Evolutionary conservation across 1,140 invertebrate genomes (phyloP).

Genomic region (Anastrepha ludens): DNA sequence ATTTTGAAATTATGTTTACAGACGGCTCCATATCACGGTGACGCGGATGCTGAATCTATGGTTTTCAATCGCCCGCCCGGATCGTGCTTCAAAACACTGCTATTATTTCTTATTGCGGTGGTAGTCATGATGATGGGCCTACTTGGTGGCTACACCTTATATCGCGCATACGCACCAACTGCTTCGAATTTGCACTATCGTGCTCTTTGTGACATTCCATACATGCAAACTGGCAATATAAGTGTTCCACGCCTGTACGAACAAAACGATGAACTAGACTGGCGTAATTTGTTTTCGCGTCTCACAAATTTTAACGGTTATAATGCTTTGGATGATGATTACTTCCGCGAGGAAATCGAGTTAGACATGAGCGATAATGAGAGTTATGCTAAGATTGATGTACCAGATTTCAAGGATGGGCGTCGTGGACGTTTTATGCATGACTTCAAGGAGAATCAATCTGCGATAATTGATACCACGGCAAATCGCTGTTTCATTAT

Average conservation of each 20-base stretch:
- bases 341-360: slow-evolving; percentile 86
- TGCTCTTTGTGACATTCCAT: slow-evolving; percentile 82
- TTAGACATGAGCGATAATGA: slow-evolving; percentile 81
- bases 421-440: slow-evolving; percentile 89
- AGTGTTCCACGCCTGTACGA: slow-evolving; percentile 69
- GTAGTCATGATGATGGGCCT: slow-evolving; percentile 85
- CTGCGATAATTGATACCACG: slow-evolving; percentile 86
- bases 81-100: slow-evolving; percentile 79
- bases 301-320: slow-evolving; percentile 56
- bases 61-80: slow-evolving; percentile 75
- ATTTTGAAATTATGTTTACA: background rate
- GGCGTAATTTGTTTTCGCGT: slow-evolving; percentile 64
- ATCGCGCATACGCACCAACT: slow-evolving; percentile 81
- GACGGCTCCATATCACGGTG: slow-evolving; percentile 62
- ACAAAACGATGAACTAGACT: slow-evolving; percentile 67
- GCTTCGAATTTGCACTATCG: slow-evolving; percentile 79
- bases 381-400: slow-evolving; percentile 85
- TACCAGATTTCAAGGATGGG: slow-evolving; percentile 86
- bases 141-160: slow-evolving; percentile 84
- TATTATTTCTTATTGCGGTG: slow-evolving; percentile 83
- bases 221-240: slow-evolving; percentile 74
- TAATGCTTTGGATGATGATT: slow-evolving; percentile 66
- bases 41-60: slow-evolving; percentile 73
- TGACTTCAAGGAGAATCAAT: slow-evolving; percentile 89
- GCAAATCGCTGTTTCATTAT: slow-evolving; percentile 89